These are phyloP conservation scores for Acanthurus lineatus DNA, from an alignment of 2,797 vertebrate genomes.

Conservation along the genomic window DNA sequence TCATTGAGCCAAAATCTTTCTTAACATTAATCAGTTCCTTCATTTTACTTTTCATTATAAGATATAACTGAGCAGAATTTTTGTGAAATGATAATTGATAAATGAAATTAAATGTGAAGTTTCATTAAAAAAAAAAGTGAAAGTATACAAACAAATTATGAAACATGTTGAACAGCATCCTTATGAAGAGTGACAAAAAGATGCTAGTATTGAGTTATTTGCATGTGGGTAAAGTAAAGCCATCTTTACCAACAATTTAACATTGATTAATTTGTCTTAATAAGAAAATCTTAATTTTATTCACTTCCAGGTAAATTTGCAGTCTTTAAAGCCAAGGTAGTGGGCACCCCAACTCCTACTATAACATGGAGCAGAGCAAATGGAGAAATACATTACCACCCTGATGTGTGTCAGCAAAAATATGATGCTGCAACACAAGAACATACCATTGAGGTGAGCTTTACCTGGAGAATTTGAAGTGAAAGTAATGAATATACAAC, in stretches of 20 bases:
- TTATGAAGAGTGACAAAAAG: neutral
- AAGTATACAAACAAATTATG: neutral
- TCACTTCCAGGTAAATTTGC: conserved; percentile 88
- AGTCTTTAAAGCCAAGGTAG: conserved; percentile 88
- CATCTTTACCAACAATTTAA: neutral
- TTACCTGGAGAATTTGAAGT: neutral
- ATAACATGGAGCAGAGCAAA: conserved; percentile 87
- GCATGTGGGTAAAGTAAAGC: neutral
- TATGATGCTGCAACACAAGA: conserved; percentile 79
- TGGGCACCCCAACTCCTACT: conserved; percentile 86
- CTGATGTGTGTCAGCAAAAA: conserved; percentile 82
- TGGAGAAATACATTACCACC: conserved; percentile 83
- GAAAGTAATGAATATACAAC: neutral
- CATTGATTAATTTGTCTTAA: neutral
- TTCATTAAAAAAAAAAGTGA: neutral
- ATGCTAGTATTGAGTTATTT: neutral
- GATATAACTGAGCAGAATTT: no score
- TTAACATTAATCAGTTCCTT: neutral
- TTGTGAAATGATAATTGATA: no score
- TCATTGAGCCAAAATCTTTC: neutral
- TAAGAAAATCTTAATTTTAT: neutral
- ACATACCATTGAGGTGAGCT: conserved; percentile 88
- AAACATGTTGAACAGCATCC: neutral
- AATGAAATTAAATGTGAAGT: no score
- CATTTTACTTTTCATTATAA: no score